Base-by-base conservation (phyloP, 1,140 invertebrate species). In the Plectus sambesii region DNA sequence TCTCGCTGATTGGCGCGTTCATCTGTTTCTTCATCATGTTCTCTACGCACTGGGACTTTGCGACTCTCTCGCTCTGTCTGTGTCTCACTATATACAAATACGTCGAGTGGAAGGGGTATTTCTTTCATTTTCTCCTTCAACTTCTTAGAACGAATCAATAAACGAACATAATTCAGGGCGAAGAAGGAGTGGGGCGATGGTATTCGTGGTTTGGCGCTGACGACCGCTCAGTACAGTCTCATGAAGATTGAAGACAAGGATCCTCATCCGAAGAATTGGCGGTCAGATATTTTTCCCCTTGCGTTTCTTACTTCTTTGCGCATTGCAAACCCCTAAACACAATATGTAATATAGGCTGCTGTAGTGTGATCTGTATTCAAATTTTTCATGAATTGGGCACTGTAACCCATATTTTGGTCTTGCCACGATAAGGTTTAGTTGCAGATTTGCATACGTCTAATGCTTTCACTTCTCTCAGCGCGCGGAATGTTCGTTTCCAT, bases 101-200 rank as follows among this genome's bases (percentile, higher is more conserved):
- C 71, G 98, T 99, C 63, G 92, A 99, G 77, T 99, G 94, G 69
- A 80, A 89, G 63, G 93, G 92, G 85, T 88, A 50, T 44, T 23
- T 54, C n/a, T 26, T n/a, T 52, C 19, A 35, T 45, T 9, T 15
- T 9, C 25, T 37, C 2, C 40, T 19, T 3, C 12, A 33, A 33
- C 30, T 33, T 33, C 17, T 33, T 33, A 33, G 12, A 33, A 12
- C n/a, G n/a, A n/a, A n/a, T 61, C 30, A 9, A 24, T n/a, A 20
- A 19, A 25, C 12, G 25, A 8, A 30, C 24, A 33, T 29, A 5
- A 36, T 67, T 20, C 41, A 89, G 87, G 39, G 93, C 94, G 46
- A 92, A 98, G 71, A 97, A 98, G 68, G 94, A 99, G 78, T 99
- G 94, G 94, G 94, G 94, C 51, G 93, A 99, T 78, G 94, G 93